Base-by-base conservation (phyloP, 2,797 vertebrate species). In the Falco biarmicus region DNA sequence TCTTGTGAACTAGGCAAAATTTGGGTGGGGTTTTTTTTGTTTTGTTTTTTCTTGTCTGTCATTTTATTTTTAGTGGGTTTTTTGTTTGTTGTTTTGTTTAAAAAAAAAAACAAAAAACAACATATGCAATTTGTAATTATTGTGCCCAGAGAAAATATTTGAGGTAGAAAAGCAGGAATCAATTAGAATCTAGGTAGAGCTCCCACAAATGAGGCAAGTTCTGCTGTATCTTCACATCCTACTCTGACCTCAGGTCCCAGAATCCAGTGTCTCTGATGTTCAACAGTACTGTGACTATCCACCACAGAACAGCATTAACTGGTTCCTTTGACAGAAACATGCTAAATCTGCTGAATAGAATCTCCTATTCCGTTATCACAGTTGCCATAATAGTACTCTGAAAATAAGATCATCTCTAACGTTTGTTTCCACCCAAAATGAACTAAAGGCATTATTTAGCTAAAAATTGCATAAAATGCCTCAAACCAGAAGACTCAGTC, bases 101-200 rank as follows among this genome's bases (percentile, higher is more conserved):
- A 34, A 80, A 51, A 48, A 85, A 92, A 41, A 39, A 41, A 11
- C 37, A 37, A 37, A 37, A 37, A 90, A 41, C 15, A 37, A 37
- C 47, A 81, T 54, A 74, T 54, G 7, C 14, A 64, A 84, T 90
- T 96, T 71, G 37, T 75, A 87, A 76, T 74, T 84, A 61, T 74
- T 96, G 32, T 80, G 68, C 90, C 34, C 47, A 43, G 73, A 97
- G 73, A 75, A 93, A 95, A 70, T 74, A 89, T 26, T 90, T 87
- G 50, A 93, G 66, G 11, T 34, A 81, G 41, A 86, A 90, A 90
- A 84, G 56, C 13, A 48, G 24, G 10, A 83, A 85, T 24, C 29
- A 90, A 15, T 39, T 50, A 66, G 15, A 78, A 50, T 43, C 21
- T n/a, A 57, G 12, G 26, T 32, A 76, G 41, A 75, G 31, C 32